phyloP scores from a whole-genome alignment of 2,113 vertebrate genomes.

The Cricetomys ansorgei region DNA sequence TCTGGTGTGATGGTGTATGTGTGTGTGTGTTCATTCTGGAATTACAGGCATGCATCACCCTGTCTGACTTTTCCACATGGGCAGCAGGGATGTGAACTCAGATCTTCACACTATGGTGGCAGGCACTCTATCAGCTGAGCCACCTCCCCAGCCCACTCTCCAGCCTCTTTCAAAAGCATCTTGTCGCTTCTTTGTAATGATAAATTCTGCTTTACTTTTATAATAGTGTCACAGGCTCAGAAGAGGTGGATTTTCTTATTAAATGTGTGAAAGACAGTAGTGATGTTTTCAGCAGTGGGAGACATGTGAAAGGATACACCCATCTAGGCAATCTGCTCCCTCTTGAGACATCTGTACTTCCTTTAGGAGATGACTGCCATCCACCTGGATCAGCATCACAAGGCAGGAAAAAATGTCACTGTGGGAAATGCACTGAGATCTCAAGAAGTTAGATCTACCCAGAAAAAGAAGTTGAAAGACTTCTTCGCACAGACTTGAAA shows the following conservation, averaged over 20 bases:
- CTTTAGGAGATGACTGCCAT: accelerated
- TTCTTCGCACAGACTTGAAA: neutral
- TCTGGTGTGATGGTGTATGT: neutral
- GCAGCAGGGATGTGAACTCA: neutral
- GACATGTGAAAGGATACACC: neutral
- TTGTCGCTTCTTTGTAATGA: neutral
- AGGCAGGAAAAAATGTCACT: neutral
- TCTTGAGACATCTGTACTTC: accelerated
- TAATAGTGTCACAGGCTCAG: too few relatives aligned
- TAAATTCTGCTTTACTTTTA: neutral
- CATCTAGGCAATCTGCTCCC: neutral
- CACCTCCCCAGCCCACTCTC: accelerated
- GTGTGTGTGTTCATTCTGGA: neutral
- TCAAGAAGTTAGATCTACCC: neutral
- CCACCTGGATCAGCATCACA: neutral
- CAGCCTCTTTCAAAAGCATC: neutral
- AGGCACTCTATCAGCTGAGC: too few relatives aligned
- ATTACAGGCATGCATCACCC: neutral
- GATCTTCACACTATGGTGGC: neutral
- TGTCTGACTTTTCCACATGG: neutral
- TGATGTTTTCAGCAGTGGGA: neutral
- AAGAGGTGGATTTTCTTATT: neutral
- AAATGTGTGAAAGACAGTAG: neutral
- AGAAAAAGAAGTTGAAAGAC: neutral
- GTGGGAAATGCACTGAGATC: neutral